Conservation (phyloP, 2,113 vertebrate species). For the Macrotis lagotis region DNA sequence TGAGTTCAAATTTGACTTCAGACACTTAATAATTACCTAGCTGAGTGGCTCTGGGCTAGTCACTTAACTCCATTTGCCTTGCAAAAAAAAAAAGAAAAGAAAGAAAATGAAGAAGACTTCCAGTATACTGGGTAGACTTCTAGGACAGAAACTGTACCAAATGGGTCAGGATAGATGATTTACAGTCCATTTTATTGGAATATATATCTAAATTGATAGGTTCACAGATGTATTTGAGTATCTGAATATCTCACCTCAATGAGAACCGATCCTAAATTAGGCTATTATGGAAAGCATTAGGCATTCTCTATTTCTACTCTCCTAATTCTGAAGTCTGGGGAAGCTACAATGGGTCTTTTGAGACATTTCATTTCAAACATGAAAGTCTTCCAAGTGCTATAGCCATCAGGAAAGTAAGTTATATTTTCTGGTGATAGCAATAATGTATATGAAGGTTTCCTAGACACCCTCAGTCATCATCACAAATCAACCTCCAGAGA, state of each 20-base stretch:
- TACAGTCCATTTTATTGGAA: neutral
- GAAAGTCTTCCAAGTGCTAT: neutral
- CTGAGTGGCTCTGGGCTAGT: too few species aligned
- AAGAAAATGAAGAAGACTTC: neutral
- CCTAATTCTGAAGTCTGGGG: neutral
- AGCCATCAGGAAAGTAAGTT: neutral
- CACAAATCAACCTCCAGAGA: neutral
- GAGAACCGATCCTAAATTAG: neutral
- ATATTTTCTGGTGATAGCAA: neutral
- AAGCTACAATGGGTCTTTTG: neutral
- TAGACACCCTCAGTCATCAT: constrained; percentile 17
- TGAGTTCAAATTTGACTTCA: too few species aligned
- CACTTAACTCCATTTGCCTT: too few species aligned
- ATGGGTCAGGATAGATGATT: neutral
- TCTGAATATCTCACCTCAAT: neutral
- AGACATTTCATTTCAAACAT: neutral
- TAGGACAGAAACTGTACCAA: neutral
- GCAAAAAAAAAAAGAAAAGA: too few species aligned
- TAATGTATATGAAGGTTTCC: neutral
- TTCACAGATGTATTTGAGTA: neutral
- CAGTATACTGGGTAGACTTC: neutral
- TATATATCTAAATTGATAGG: neutral
- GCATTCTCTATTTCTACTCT: neutral
- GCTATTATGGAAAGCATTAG: neutral
- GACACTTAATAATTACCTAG: too few species aligned